A percentile compares a stretch with the other conserved stretches of the same genome.
Conservation (phyloP, 2,797 vertebrate genomes). For the Pangasius djambal region DNA sequence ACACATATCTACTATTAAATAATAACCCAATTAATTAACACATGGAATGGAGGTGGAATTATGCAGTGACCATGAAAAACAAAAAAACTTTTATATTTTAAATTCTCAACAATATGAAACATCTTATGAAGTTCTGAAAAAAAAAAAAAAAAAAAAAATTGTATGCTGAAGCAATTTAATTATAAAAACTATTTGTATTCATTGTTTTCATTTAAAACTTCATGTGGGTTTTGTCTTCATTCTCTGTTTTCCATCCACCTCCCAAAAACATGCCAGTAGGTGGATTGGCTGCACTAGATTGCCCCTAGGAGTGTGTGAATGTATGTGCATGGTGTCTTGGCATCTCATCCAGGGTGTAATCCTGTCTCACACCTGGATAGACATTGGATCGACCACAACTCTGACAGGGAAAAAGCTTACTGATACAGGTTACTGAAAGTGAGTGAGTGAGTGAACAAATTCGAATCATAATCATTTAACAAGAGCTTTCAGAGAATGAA, state of each 20-base stretch:
- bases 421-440: background rate
- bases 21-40: background rate
- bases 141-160: background rate
- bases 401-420: background rate
- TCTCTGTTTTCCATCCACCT: background rate
- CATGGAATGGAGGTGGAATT: background rate
- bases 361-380: too few species aligned
- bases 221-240: background rate
- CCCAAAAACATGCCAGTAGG: background rate
- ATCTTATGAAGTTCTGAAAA: background rate
- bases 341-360: background rate
- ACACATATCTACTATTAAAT: background rate
- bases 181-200: background rate
- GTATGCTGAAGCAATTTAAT: background rate
- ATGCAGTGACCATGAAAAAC: background rate
- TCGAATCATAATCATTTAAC: background rate
- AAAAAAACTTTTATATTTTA: background rate
- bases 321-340: background rate
- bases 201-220: background rate
- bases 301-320: background rate
- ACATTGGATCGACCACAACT: too few species aligned
- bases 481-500: background rate
- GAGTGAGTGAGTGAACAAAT: background rate
- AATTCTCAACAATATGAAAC: background rate
- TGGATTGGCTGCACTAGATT: background rate